Evolutionary conservation across 2,888 invertebrate species (phyloP).

Genomic region (Drosophila longiperda): DNA sequence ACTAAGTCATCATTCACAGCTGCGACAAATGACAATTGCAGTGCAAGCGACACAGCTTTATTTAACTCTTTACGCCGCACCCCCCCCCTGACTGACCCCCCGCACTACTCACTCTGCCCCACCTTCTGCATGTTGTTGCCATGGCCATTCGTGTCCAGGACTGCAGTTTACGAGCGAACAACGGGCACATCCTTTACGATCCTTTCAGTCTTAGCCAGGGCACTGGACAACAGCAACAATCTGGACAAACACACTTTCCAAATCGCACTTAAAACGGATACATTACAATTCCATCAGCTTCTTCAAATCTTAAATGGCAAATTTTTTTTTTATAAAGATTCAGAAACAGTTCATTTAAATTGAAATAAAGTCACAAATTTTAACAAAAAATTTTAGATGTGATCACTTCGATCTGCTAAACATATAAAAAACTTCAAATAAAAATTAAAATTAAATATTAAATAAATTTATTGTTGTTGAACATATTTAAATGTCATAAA

Average conservation of each 20-base stretch:
- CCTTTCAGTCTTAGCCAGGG: background rate
- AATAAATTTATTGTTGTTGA: background rate
- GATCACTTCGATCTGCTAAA: background rate
- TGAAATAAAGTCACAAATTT: background rate
- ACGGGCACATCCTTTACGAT: slow-evolving; percentile 36
- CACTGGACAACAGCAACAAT: slow-evolving; percentile 5
- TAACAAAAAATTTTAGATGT: background rate
- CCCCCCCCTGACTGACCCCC: background rate
- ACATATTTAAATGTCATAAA: background rate
- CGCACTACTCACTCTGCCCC: background rate
- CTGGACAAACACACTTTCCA: background rate
- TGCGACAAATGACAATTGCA: slow-evolving; percentile 75
- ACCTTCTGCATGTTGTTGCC: slow-evolving; percentile 1
- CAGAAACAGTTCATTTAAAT: background rate
- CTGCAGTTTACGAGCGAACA: slow-evolving; percentile 46
- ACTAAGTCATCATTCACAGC: slow-evolving; percentile 58
- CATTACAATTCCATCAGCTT: background rate
- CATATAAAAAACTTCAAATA: background rate
- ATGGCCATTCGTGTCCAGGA: slow-evolving; percentile 24
- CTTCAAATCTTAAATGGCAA: background rate
- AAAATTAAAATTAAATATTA: background rate
- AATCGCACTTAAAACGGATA: background rate
- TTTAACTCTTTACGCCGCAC: background rate
- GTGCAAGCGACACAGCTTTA: slow-evolving; percentile 66
- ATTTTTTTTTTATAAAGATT: background rate